A percentile compares a stretch with the other conserved stretches of the same genome.
phyloP scores from a whole-genome alignment of 2,113 vertebrate genomes.

The Ornithorhynchus anatinus region DNA sequence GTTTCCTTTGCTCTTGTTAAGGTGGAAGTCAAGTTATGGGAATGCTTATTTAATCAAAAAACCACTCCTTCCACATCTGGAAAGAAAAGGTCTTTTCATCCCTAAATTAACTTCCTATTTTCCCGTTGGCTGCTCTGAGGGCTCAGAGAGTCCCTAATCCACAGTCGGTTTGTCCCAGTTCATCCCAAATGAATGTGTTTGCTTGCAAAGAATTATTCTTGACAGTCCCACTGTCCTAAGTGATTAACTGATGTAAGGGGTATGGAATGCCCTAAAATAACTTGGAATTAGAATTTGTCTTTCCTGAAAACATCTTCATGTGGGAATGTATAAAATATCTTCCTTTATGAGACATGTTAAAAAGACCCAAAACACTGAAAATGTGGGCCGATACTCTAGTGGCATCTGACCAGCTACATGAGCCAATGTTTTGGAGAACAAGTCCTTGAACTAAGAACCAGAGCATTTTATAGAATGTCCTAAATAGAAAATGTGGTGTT shows the following conservation, averaged over 20 bases:
- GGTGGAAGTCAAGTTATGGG: too few relatives aligned
- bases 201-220: slow-evolving; percentile 6
- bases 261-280: neutral
- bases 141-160: neutral
- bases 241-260: slow-evolving; percentile 2
- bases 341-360: slow-evolving; percentile 13
- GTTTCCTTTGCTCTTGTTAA: too few relatives aligned
- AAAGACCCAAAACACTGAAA: slow-evolving; percentile 24
- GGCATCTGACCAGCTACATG: neutral
- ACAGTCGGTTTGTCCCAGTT: neutral
- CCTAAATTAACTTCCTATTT: neutral
- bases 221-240: neutral
- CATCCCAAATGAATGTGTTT: neutral
- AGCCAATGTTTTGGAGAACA: neutral
- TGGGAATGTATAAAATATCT: slow-evolving; percentile 22
- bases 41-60: slow-evolving; percentile 4
- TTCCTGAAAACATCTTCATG: neutral
- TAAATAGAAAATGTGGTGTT: neutral
- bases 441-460: neutral
- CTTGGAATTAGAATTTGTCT: neutral
- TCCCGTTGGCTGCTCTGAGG: neutral
- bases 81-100: neutral
- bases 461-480: neutral
- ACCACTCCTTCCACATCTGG: neutral
- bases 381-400: neutral